These are phyloP conservation scores for Hypomesus transpacificus DNA, from an alignment of 2,113 vertebrate genomes.

Conservation along the genomic window DNA sequence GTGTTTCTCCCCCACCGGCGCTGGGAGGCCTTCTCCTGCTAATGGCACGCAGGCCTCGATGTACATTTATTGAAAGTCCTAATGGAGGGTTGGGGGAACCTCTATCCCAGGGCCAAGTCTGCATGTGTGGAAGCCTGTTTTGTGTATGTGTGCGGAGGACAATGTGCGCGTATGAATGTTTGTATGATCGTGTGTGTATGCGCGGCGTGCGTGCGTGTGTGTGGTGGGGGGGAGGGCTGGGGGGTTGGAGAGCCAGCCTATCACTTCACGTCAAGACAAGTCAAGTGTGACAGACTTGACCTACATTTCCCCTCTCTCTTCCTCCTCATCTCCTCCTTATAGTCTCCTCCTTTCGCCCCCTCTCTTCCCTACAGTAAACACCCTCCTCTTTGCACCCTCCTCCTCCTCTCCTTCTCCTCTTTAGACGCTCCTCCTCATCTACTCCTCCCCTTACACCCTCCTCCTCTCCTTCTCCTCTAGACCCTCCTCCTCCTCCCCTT, in stretches of 20 bases:
- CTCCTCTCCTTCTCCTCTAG: no score
- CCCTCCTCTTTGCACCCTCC: no score
- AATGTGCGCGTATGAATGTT: no score
- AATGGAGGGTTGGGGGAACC: slow-evolving; percentile 78
- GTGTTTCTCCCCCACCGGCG: slow-evolving; percentile 66
- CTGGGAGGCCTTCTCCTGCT: slow-evolving; percentile 73
- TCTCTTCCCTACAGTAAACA: not conserved
- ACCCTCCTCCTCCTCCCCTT: slow-evolving; percentile 60
- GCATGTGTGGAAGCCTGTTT: not conserved
- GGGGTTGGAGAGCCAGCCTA: slow-evolving; percentile 78
- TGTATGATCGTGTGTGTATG: no score
- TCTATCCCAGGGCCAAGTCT: slow-evolving; percentile 76
- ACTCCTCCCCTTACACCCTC: no score
- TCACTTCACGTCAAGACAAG: slow-evolving; percentile 83
- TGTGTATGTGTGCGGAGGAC: no score
- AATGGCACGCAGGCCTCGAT: slow-evolving; percentile 65
- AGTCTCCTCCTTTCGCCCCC: not conserved
- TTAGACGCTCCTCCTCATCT: no score
- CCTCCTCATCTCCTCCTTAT: not conserved
- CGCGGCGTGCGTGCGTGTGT: not conserved
- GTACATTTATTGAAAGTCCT: slow-evolving; percentile 81
- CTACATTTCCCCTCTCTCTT: slow-evolving; percentile 75
- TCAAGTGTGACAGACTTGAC: slow-evolving; percentile 88
- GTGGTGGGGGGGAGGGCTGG: not conserved
- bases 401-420: no score